phyloP scores from a whole-genome alignment of 2,888 invertebrate species.

The Sepiola atlantica region DNA sequence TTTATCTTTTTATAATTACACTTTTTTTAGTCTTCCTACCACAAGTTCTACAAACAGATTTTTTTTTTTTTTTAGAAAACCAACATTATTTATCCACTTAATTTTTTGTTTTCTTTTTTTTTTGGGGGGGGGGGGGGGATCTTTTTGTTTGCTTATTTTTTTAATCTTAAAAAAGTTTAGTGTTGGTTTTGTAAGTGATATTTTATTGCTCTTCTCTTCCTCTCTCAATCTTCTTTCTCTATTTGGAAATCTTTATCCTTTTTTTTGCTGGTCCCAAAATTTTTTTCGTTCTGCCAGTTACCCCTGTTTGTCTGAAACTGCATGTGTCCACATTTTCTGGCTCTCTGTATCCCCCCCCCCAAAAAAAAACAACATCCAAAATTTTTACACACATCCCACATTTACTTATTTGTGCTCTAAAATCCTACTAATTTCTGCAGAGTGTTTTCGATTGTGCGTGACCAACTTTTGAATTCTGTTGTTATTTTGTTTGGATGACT shows the following conservation, averaged over 20 bases:
- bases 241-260: background rate
- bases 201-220: background rate
- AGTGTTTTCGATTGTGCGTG: conserved; percentile 23
- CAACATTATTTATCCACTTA: background rate
- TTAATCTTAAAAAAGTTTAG: background rate
- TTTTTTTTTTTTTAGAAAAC: background rate
- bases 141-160: background rate
- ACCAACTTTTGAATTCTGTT: conserved; percentile 14
- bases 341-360: background rate
- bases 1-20: background rate
- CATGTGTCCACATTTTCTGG: conserved; percentile 6
- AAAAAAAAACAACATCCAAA: background rate
- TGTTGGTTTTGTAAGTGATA: background rate
- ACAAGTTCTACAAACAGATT: no score
- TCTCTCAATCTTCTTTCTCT: background rate
- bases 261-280: background rate
- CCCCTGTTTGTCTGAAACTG: background rate
- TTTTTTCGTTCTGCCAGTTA: background rate
- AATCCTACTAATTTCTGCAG: conserved; percentile 34
- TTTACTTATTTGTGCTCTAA: background rate
- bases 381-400: background rate
- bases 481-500: conserved; percentile 40
- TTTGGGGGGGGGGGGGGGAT: background rate
- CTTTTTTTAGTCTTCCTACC: background rate
- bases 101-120: background rate